These are phyloP conservation scores for Corella eumyota DNA, from an alignment of 23 tunicate species.

Conservation along the genomic window DNA sequence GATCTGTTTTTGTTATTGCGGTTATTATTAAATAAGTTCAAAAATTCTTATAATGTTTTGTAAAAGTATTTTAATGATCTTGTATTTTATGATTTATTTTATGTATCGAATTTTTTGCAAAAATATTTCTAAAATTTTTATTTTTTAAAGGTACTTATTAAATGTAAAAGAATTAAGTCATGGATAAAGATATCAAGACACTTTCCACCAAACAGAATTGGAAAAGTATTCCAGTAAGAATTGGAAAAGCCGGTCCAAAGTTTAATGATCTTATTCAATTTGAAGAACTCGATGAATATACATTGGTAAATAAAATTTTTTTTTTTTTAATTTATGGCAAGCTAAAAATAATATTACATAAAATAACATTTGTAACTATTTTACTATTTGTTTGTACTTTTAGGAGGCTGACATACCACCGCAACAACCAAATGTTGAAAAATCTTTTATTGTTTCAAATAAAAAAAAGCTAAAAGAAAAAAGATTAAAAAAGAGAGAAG, in stretches of 20 bases:
- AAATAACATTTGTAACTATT: no score
- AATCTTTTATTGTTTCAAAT: no score
- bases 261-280: constrained; percentile 46
- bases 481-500: not conserved
- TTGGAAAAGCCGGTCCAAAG: constrained; percentile 38
- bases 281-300: constrained; percentile 56
- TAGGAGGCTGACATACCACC: no score
- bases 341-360: not conserved
- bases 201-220: constrained; percentile 19
- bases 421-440: no score
- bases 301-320: constrained; percentile 10
- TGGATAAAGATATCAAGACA: not conserved
- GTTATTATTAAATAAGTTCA: not conserved
- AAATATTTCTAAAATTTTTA: not conserved
- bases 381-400: no score
- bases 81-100: no score
- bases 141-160: no score
- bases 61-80: no score
- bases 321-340: not conserved
- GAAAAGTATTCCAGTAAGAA: constrained; percentile 42
- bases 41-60: not conserved
- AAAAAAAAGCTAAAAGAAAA: no score
- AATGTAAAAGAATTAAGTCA: not conserved
- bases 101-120: not conserved
- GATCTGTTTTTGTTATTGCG: not conserved